A percentile compares a stretch with the other conserved stretches of the same genome.
These are phyloP conservation scores for Aulostomus chinensis DNA, from an alignment of 2,797 vertebrate species.

Conservation along the genomic window DNA sequence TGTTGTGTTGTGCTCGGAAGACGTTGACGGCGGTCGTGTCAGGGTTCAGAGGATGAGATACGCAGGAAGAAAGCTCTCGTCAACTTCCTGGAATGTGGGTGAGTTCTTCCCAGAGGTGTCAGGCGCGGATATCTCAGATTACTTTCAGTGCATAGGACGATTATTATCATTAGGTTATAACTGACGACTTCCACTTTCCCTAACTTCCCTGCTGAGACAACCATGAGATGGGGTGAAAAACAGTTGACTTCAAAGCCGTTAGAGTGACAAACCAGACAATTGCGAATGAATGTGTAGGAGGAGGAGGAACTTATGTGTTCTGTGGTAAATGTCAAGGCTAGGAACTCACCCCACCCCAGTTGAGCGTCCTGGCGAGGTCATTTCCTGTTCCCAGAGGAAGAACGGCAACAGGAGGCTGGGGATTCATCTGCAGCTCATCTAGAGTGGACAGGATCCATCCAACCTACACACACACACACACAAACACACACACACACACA, in stretches of 20 bases:
- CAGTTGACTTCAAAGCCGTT: not conserved
- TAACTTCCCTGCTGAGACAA: too few species aligned
- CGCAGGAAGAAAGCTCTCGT: constrained; percentile 37
- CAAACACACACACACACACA: too few species aligned
- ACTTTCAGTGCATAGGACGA: too few species aligned
- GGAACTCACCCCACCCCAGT: constrained; percentile 97
- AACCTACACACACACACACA: constrained; percentile 80
- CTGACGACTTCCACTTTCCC: too few species aligned
- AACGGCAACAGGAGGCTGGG: constrained; percentile 95
- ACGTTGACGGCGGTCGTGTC: constrained; percentile 26
- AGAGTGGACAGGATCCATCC: constrained; percentile 98
- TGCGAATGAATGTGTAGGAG: constrained; percentile 1
- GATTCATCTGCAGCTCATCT: constrained; percentile 93
- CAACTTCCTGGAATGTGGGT: constrained; percentile 62
- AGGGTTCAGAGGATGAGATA: constrained; percentile 22
- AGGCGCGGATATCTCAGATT: too few species aligned
- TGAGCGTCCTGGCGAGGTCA: constrained; percentile 97
- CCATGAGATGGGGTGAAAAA: too few species aligned
- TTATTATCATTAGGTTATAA: too few species aligned
- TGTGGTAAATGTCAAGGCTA: constrained; percentile 38
- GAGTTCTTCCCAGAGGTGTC: too few species aligned
- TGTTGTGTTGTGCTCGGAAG: not conserved
- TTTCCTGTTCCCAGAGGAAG: constrained; percentile 98
- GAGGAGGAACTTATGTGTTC: constrained; percentile 4
- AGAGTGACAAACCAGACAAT: not conserved